Evolutionary conservation across 1,140 invertebrate species (phyloP).

Genomic region (Drosophila arawakana): DNA sequence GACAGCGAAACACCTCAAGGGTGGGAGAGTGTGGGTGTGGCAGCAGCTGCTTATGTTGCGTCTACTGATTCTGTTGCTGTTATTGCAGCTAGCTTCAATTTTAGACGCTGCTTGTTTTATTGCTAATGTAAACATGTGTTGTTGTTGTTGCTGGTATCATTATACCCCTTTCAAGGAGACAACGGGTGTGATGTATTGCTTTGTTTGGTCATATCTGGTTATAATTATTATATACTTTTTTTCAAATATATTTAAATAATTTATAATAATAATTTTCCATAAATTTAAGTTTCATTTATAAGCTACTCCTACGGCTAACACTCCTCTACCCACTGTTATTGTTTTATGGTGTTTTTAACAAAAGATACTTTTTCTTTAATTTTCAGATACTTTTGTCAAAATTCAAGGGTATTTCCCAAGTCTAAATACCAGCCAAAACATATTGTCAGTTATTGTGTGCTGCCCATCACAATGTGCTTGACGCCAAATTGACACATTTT

Average conservation of each 20-base stretch:
- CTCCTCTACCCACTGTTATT: too few relatives aligned
- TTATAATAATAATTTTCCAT: too few relatives aligned
- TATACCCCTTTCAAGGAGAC: background rate
- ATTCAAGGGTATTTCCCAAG: slow-evolving; percentile 2
- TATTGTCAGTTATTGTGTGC: slow-evolving; percentile 1
- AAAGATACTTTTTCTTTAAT: too few relatives aligned
- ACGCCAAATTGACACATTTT: slow-evolving; percentile 80
- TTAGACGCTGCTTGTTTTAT: slow-evolving; percentile 69
- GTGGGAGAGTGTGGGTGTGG: slow-evolving; percentile 15
- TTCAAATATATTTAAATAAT: too few relatives aligned
- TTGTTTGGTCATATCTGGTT: too few relatives aligned
- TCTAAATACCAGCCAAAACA: background rate
- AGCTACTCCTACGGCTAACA: too few relatives aligned
- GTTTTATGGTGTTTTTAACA: too few relatives aligned
- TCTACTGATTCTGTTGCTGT: slow-evolving; percentile 4
- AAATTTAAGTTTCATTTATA: too few relatives aligned
- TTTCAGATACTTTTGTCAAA: background rate
- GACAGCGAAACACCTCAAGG: slow-evolving; percentile 41
- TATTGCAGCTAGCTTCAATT: slow-evolving; percentile 59
- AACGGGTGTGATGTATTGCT: background rate
- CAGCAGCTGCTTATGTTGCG: slow-evolving; percentile 10
- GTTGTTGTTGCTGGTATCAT: slow-evolving; percentile 2
- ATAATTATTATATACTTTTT: too few relatives aligned
- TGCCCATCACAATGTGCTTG: slow-evolving; percentile 57
- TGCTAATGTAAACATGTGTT: slow-evolving; percentile 76